These are phyloP conservation scores for Actias luna DNA, from an alignment of 2,888 invertebrate genomes.

Conservation along the genomic window DNA sequence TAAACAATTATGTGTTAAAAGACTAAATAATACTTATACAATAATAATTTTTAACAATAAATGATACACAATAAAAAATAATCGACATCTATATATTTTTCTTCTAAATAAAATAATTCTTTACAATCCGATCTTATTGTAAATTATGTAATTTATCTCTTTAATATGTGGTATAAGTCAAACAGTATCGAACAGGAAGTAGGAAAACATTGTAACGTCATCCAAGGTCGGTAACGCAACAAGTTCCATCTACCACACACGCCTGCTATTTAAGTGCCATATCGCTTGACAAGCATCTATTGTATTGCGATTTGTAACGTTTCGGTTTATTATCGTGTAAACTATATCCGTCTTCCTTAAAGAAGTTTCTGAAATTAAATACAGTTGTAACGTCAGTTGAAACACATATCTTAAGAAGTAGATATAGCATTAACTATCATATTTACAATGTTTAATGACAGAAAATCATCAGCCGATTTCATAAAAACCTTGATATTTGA, in stretches of 20 bases:
- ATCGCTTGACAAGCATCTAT: conserved; percentile 52
- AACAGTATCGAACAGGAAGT: conserved; percentile 77
- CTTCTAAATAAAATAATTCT: neutral
- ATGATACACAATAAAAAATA: neutral
- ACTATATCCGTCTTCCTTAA: conserved; percentile 22
- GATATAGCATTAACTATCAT: neutral
- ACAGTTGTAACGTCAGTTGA: neutral
- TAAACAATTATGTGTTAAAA: no score
- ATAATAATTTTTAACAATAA: no score
- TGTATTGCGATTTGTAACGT: conserved; percentile 63
- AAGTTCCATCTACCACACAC: conserved; percentile 57
- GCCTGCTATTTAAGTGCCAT: conserved; percentile 45
- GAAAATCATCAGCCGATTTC: neutral
- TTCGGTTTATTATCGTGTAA: conserved; percentile 41
- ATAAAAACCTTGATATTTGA: neutral
- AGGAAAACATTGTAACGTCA: conserved; percentile 76
- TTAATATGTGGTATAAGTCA: conserved; percentile 33
- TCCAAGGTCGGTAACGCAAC: conserved; percentile 67
- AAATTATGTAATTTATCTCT: neutral
- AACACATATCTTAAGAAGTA: neutral
- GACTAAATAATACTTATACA: no score
- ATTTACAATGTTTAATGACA: neutral
- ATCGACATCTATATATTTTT: neutral
- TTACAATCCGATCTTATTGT: neutral
- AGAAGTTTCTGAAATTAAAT: conserved; percentile 5